phyloP scores from a whole-genome alignment of 2,888 invertebrate genomes.

The Mylabris sibirica region DNA sequence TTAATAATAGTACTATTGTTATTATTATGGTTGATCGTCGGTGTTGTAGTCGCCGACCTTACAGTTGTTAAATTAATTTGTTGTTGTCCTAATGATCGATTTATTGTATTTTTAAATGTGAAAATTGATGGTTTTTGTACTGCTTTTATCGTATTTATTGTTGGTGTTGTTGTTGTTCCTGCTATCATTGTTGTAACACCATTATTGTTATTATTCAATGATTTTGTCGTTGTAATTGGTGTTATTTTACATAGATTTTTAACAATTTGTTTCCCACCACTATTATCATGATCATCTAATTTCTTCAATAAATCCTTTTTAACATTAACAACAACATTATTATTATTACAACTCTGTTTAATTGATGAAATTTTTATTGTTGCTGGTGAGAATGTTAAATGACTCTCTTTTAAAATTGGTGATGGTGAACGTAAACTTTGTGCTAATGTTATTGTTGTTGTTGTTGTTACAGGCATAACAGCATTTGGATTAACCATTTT shows the following conservation, averaged over 20 bases:
- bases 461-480: constrained; percentile 75
- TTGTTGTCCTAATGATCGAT: constrained; percentile 45
- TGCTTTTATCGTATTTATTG: constrained; percentile 54
- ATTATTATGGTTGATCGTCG: constrained; percentile 23
- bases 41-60: constrained; percentile 43
- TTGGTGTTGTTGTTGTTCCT: constrained; percentile 47
- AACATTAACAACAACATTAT: constrained; percentile 60
- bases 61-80: constrained; percentile 47
- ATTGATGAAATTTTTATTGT: constrained; percentile 71
- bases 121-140: constrained; percentile 44
- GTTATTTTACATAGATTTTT: constrained; percentile 57
- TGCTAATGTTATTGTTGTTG: constrained; percentile 66
- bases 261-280: constrained; percentile 50
- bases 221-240: constrained; percentile 52
- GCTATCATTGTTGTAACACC: constrained; percentile 54
- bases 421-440: constrained; percentile 64
- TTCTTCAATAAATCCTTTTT: constrained; percentile 73
- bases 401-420: constrained; percentile 73
- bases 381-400: constrained; percentile 76
- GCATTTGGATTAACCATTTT: constrained; percentile 92
- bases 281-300: constrained; percentile 56
- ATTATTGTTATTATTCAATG: constrained; percentile 52
- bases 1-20: constrained; percentile 3
- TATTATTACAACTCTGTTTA: constrained; percentile 44
- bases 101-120: constrained; percentile 42